phyloP scores from a whole-genome alignment of 2,113 vertebrate species.

The Pelusios castaneus region DNA sequence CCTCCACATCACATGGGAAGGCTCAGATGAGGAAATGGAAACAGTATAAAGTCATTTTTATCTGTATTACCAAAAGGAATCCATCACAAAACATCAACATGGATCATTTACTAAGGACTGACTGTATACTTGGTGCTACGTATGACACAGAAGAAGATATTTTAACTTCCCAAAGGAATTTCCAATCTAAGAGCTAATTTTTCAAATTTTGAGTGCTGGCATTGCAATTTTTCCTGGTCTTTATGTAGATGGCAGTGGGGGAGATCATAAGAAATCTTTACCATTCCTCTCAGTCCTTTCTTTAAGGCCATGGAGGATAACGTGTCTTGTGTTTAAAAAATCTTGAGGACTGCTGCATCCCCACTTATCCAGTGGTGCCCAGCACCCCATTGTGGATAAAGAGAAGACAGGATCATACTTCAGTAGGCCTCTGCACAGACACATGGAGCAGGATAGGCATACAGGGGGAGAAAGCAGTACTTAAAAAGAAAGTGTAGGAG shows the following conservation, averaged over 20 bases:
- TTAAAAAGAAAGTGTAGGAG: background rate
- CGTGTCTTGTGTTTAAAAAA: background rate
- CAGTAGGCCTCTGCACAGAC: background rate
- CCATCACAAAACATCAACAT: background rate
- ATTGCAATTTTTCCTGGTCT: background rate
- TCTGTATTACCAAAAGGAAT: fast-evolving
- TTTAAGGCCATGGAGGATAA: background rate
- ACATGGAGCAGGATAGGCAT: background rate
- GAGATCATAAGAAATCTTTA: background rate
- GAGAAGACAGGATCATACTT: background rate
- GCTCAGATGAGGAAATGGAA: background rate
- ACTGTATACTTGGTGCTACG: too few relatives aligned
- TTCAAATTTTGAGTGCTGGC: background rate
- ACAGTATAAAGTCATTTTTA: background rate
- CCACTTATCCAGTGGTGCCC: fast-evolving
- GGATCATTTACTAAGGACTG: background rate
- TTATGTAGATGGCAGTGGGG: background rate
- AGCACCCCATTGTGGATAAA: background rate
- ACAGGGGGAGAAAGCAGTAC: background rate
- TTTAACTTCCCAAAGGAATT: background rate
- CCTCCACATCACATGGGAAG: background rate
- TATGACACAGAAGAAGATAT: background rate
- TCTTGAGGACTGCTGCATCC: background rate
- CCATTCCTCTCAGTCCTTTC: background rate
- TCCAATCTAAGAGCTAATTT: background rate